Conservation (phyloP, 2,113 vertebrate species). For the Smithornis capensis region DNA sequence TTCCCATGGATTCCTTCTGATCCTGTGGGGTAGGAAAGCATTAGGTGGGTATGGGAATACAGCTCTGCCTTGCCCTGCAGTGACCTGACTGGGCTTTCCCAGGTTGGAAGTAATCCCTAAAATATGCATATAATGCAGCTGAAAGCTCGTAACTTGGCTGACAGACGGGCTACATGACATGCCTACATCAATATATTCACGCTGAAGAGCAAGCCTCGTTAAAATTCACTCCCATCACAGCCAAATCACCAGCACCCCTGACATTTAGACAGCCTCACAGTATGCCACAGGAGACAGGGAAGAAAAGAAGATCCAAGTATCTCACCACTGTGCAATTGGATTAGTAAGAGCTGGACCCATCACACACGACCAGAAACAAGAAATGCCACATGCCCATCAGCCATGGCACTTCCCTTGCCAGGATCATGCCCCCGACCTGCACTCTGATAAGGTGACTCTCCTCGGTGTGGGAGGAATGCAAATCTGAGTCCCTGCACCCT, state of each 20-base stretch:
- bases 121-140: not conserved
- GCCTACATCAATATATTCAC: not conserved
- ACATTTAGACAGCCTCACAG: not conserved
- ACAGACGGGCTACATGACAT: not conserved
- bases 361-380: not conserved
- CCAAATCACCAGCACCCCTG: not conserved
- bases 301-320: not conserved
- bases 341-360: not conserved
- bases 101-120: not conserved
- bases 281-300: not conserved
- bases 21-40: not conserved
- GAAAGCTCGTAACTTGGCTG: not conserved
- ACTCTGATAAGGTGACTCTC: not conserved
- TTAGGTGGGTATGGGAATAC: not conserved
- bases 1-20: slow-evolving; percentile 27
- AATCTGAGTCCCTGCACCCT: not conserved
- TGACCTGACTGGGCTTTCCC: not conserved
- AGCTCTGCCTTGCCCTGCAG: not conserved
- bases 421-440: not conserved
- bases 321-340: not conserved
- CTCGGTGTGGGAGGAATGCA: not conserved
- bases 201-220: not conserved
- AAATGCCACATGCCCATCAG: not conserved
- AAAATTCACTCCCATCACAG: slow-evolving; percentile 10
- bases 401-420: not conserved